Conservation (phyloP, 2,888 invertebrate species). For the Eupithecia subfuscata region DNA sequence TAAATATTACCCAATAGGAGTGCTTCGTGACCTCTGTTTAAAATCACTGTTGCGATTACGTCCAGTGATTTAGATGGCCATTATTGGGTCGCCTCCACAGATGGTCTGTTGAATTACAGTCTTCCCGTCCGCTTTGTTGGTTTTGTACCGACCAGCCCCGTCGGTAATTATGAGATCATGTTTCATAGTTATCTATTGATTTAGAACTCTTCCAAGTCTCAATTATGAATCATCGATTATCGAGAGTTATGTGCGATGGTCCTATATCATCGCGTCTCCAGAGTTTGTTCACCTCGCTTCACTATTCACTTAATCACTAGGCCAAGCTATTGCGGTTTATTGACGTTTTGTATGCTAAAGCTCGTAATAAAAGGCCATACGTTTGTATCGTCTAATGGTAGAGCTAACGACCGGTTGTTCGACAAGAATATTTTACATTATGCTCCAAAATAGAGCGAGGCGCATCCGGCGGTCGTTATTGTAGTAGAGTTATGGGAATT, state of each 20-base stretch:
- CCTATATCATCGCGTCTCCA: slow-evolving; percentile 64
- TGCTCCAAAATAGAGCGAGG: slow-evolving; percentile 25
- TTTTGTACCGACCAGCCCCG: slow-evolving; percentile 69
- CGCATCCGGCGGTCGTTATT: slow-evolving; percentile 13
- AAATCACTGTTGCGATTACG: slow-evolving; percentile 77
- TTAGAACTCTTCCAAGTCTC: slow-evolving; percentile 76
- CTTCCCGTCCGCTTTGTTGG: slow-evolving; percentile 74
- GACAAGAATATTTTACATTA: slow-evolving; percentile 30
- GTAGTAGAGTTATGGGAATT: slow-evolving; percentile 6
- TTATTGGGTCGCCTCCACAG: slow-evolving; percentile 75
- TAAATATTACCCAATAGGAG: slow-evolving; percentile 72
- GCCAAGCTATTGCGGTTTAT: slow-evolving; percentile 51
- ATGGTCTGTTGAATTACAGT: slow-evolving; percentile 77
- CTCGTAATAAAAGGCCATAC: slow-evolving; percentile 45
- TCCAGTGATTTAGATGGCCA: slow-evolving; percentile 76
- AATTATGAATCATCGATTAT: slow-evolving; percentile 79
- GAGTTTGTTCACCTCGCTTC: slow-evolving; percentile 65
- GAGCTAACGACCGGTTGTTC: slow-evolving; percentile 26
- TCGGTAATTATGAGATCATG: slow-evolving; percentile 80
- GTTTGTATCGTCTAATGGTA: slow-evolving; percentile 31
- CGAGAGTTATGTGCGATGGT: slow-evolving; percentile 70
- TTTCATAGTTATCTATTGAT: slow-evolving; percentile 78
- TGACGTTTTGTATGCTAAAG: slow-evolving; percentile 51
- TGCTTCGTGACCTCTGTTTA: slow-evolving; percentile 78
- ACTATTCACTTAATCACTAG: slow-evolving; percentile 46